Evolutionary conservation across 1,140 invertebrate genomes (phyloP).

Genomic region (Nasonia longicornis): DNA sequence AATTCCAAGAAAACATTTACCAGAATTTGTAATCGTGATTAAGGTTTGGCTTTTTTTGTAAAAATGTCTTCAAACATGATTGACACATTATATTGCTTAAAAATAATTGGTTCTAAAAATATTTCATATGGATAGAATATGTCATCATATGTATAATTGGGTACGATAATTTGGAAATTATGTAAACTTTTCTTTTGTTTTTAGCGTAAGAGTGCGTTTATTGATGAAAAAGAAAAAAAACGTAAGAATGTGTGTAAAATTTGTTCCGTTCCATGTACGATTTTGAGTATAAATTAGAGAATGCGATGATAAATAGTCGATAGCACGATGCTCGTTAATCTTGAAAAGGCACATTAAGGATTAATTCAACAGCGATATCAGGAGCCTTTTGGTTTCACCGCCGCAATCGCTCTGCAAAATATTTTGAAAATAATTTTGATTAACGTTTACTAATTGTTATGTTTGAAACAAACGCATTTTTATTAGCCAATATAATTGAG

Average conservation of each 20-base stretch:
- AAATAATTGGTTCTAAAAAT: conserved; percentile 29
- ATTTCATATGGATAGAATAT: conserved; percentile 39
- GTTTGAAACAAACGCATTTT: background rate
- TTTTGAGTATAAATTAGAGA: conserved; percentile 31
- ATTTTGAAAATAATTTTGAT: conserved; percentile 50
- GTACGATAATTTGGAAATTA: background rate
- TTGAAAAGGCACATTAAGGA: conserved; percentile 49
- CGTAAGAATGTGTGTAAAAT: conserved; percentile 16
- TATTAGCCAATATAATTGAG: background rate
- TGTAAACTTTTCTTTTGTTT: conserved; percentile 4
- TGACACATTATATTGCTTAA: conserved; percentile 26
- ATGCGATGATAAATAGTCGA: conserved; percentile 48
- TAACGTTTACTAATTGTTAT: background rate
- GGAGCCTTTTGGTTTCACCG: conserved; percentile 72
- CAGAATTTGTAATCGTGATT: conserved; percentile 32
- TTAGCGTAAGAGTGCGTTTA: conserved; percentile 10
- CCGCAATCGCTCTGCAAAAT: conserved; percentile 71
- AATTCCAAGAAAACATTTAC: conserved; percentile 43
- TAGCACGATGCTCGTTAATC: conserved; percentile 47
- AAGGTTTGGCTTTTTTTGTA: conserved; percentile 6
- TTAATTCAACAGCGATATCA: conserved; percentile 69
- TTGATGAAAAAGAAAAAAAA: conserved; percentile 14
- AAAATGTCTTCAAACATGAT: conserved; percentile 32
- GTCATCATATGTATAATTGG: background rate
- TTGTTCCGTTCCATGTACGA: conserved; percentile 15